Conservation (phyloP, 2,797 vertebrate genomes). For the Lemur catta region DNA sequence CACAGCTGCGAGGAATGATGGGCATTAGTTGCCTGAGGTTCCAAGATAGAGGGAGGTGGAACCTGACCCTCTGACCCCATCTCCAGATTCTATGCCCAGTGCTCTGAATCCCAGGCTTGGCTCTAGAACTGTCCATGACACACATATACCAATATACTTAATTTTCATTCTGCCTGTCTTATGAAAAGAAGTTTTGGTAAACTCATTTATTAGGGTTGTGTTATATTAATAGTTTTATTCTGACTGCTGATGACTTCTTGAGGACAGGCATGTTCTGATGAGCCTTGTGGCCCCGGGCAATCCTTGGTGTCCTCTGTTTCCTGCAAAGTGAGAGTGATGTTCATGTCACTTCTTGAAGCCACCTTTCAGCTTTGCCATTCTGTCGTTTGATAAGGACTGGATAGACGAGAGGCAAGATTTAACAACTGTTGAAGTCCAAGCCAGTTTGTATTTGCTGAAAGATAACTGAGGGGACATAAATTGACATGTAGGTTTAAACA, state of each 20-base stretch:
- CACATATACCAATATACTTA: background rate
- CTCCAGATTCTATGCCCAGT: background rate
- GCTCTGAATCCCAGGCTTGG: background rate
- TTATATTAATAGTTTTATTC: background rate
- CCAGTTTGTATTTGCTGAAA: background rate
- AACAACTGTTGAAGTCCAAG: background rate
- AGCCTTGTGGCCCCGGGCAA: background rate
- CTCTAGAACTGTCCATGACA: background rate
- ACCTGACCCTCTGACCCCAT: background rate
- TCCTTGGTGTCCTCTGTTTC: background rate
- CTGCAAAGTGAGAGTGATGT: background rate
- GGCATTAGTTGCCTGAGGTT: background rate
- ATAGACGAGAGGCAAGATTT: background rate
- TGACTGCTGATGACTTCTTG: background rate
- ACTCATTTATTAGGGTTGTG: background rate
- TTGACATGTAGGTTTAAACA: background rate
- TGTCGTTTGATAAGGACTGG: background rate
- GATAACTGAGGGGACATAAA: background rate
- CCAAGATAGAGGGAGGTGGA: too few relatives aligned
- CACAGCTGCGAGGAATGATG: background rate
- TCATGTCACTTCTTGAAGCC: background rate
- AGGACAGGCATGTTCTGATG: background rate
- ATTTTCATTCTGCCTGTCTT: background rate
- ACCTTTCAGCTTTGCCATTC: background rate
- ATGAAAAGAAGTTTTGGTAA: conserved; percentile 9